Base-by-base conservation (phyloP, 2,797 vertebrate genomes). In the Tauraco hartlaubi region DNA sequence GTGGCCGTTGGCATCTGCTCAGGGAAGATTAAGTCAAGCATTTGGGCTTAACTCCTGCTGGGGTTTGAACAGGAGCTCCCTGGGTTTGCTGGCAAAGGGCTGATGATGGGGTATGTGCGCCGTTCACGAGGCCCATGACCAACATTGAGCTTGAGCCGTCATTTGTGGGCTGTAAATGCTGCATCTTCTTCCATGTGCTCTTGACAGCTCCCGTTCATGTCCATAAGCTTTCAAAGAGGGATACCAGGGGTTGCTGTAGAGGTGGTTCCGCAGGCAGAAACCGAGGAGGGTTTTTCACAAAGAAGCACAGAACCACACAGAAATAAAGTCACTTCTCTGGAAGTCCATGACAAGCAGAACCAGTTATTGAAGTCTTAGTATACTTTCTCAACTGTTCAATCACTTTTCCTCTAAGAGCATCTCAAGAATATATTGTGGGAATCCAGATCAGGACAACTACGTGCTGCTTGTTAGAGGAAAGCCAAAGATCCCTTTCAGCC, bases 1-100 rank as follows among this genome's bases (percentile, higher is more conserved):
- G 51, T 5, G 33, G 15, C 15, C 0, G 0, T 23, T 2, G 2
- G 20, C 4, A 0, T 73, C 51, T 35, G 41, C 56, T 83, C 15
- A 6, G 64, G 29, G 37, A 49, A 17, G 49, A n/a, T 15, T 15
- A 22, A 66, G 26, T 44, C 62, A 69, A 39, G 54, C 0, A 5
- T 10, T 73, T 11, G 59, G 56, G 19, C 20, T 67, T 58, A 56
- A 46, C 2, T 28, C 14, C 20, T 82, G 63, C 41, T 69, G 88
- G 46, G 41, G 55, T 66, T 62, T 13, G 4, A 58, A 18, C 1
- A 4, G 59, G 26, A 67, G 18, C n/a, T 77, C 44, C 48, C 39
- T 75, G 81, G 46, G 13, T 68, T 51, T 71, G 19, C 49, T 75
- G 64, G 11, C 44, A 56, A 21, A 9, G 62, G 31, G 51, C 14